These are phyloP conservation scores for Drosophila mimica DNA, from an alignment of 2,888 invertebrate genomes.

Conservation along the genomic window DNA sequence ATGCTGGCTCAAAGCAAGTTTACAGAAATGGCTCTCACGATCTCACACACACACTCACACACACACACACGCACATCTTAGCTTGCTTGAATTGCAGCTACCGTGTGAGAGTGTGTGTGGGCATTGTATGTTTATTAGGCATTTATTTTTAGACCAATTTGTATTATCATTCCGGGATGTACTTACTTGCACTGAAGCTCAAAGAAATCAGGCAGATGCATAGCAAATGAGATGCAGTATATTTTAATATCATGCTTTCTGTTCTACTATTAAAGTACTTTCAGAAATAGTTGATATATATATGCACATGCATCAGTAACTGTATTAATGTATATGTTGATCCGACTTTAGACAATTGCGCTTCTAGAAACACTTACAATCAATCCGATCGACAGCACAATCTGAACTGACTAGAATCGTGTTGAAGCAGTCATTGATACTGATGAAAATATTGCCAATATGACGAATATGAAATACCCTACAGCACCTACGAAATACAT, in stretches of 20 bases:
- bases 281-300: neutral
- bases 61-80: neutral
- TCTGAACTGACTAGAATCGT: constrained; percentile 49
- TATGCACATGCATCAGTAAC: neutral
- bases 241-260: constrained; percentile 26
- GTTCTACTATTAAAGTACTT: neutral
- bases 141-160: constrained; percentile 16
- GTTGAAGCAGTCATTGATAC: constrained; percentile 14
- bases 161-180: constrained; percentile 49
- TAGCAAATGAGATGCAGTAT: constrained; percentile 20
- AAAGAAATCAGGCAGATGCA: constrained; percentile 23
- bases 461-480: constrained; percentile 19
- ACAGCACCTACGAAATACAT: rapidly evolving
- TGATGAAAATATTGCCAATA: neutral
- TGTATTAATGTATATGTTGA: neutral
- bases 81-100: neutral
- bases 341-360: constrained; percentile 10
- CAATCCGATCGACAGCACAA: constrained; percentile 51
- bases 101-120: neutral
- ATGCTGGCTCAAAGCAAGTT: constrained; percentile 46
- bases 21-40: constrained; percentile 21
- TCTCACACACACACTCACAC: neutral
- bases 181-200: constrained; percentile 57
- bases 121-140: neutral
- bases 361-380: constrained; percentile 24